These are phyloP conservation scores for Clarias macrocephalus DNA, from an alignment of 2,113 vertebrate genomes.

Conservation along the genomic window DNA sequence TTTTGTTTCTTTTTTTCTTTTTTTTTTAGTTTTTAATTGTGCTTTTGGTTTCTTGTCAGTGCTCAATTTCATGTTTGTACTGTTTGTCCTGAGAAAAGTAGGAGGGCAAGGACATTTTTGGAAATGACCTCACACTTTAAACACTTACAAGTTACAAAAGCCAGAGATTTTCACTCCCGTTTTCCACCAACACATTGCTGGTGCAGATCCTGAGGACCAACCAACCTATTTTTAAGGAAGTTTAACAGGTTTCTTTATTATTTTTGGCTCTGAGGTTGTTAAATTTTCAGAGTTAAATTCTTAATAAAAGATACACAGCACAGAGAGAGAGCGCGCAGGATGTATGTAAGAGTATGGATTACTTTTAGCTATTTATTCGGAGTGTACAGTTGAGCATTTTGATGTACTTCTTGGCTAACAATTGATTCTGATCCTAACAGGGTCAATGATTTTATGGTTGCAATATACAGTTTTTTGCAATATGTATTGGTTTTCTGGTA, in stretches of 20 bases:
- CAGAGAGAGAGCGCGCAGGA: not conserved
- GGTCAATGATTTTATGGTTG: not conserved
- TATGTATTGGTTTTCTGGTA: not conserved
- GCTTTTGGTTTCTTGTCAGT: constrained; percentile 12
- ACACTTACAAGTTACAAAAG: not conserved
- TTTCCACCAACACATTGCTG: constrained; percentile 17
- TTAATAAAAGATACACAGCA: not conserved
- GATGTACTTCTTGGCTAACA: not conserved
- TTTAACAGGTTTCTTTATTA: not conserved
- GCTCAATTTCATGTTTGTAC: not conserved
- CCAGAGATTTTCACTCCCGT: not conserved
- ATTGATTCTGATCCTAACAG: not conserved
- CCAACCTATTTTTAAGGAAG: not conserved
- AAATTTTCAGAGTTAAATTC: not conserved
- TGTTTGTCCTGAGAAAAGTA: constrained; percentile 1
- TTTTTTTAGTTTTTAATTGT: not conserved
- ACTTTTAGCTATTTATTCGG: constrained; percentile 24
- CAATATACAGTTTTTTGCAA: not conserved
- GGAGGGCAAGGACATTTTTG: not conserved
- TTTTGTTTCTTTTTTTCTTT: not conserved
- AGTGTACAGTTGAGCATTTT: constrained; percentile 1
- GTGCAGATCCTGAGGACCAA: not conserved
- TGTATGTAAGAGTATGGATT: not conserved
- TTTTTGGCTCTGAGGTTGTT: not conserved
- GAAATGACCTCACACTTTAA: not conserved